These are phyloP conservation scores for Dermolepida albohirtum DNA, from an alignment of 2,888 invertebrate species.

Conservation along the genomic window DNA sequence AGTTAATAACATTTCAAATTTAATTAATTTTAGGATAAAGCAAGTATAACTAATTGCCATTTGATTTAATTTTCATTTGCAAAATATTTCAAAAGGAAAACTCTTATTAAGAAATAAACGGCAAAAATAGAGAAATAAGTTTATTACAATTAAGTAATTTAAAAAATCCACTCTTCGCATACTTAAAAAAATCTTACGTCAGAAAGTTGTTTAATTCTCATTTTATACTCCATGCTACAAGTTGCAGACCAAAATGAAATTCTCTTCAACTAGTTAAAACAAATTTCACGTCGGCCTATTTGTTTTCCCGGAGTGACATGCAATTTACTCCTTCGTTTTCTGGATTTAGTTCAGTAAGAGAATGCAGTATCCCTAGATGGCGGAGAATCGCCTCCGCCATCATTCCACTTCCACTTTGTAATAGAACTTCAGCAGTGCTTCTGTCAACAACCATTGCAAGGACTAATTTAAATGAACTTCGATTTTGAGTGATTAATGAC, in stretches of 20 bases:
- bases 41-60: too few relatives aligned
- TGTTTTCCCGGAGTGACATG: slow-evolving; percentile 61
- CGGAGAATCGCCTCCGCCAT: slow-evolving; percentile 40
- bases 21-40: too few relatives aligned
- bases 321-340: slow-evolving; percentile 61
- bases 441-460: slow-evolving; percentile 46
- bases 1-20: too few relatives aligned
- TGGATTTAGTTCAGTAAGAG: slow-evolving; percentile 59
- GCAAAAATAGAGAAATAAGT: too few relatives aligned
- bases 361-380: slow-evolving; percentile 48
- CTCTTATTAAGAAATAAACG: too few relatives aligned
- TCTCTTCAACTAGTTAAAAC: slow-evolving; percentile 61
- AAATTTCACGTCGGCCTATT: slow-evolving; percentile 37
- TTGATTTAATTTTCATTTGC: too few relatives aligned
- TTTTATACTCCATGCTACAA: slow-evolving; percentile 21
- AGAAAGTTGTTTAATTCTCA: slow-evolving; percentile 10
- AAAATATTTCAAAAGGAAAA: too few relatives aligned
- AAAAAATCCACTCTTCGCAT: too few relatives aligned
- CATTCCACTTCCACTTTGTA: slow-evolving; percentile 22
- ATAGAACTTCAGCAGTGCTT: slow-evolving; percentile 21
- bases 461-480: slow-evolving; percentile 55
- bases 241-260: slow-evolving; percentile 60
- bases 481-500: slow-evolving; percentile 53
- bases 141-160: too few relatives aligned
- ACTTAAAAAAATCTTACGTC: not conserved